Percentiles rank a stretch among this genome's conserved stretches.
Evolutionary conservation across 2,888 invertebrate genomes (phyloP).

Genomic region (Diadegma fenestrale): DNA sequence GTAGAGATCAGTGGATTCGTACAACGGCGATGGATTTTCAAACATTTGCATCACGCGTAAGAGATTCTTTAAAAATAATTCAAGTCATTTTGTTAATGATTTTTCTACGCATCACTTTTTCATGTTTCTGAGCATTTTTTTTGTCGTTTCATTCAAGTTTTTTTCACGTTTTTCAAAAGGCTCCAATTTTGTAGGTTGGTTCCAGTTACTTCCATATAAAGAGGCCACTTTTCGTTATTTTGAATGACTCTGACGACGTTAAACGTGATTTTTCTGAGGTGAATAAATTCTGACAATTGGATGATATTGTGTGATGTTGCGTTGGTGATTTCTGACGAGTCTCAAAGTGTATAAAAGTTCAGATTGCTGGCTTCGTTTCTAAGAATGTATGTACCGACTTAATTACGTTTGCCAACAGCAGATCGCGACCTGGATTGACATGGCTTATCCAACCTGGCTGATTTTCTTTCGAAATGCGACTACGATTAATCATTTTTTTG

Average conservation of each 20-base stretch:
- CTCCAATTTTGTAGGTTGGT: slow-evolving; percentile 75
- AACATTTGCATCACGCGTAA: slow-evolving; percentile 76
- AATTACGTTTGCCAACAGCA: slow-evolving; percentile 71
- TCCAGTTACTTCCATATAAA: slow-evolving; percentile 78
- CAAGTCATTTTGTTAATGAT: background rate
- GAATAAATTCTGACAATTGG: slow-evolving; percentile 64
- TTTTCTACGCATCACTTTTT: background rate
- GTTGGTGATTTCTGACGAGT: background rate
- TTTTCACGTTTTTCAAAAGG: background rate
- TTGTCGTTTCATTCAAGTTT: background rate
- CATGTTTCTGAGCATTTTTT: background rate
- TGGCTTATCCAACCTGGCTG: slow-evolving; percentile 83
- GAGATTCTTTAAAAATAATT: background rate
- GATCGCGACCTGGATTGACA: slow-evolving; percentile 80
- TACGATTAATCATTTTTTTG: slow-evolving; percentile 75
- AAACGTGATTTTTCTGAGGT: slow-evolving; percentile 77
- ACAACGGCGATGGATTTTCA: slow-evolving; percentile 79
- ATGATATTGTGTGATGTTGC: background rate
- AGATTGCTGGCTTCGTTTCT: background rate
- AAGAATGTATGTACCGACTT: slow-evolving; percentile 10
- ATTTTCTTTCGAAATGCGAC: slow-evolving; percentile 79
- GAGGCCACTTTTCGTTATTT: slow-evolving; percentile 81
- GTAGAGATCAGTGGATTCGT: slow-evolving; percentile 74
- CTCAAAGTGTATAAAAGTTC: background rate
- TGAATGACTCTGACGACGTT: slow-evolving; percentile 79